Evolutionary conservation across 2,888 invertebrate genomes (phyloP).

Genomic region (Hemistola chrysoprasaria): DNA sequence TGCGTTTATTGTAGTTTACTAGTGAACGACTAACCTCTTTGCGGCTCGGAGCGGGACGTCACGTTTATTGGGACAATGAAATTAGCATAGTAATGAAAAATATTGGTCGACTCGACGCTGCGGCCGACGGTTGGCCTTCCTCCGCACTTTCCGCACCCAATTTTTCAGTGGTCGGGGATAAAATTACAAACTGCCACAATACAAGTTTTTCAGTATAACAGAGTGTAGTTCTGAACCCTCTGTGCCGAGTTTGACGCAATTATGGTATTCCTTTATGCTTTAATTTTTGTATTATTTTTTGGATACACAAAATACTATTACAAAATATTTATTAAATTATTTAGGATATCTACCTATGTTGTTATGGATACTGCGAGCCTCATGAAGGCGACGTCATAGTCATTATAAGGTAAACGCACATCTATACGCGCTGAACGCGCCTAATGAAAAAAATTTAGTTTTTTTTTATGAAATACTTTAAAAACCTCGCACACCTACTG

Average conservation of each 20-base stretch:
- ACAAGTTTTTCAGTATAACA: slow-evolving; percentile 14
- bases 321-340: too few relatives aligned
- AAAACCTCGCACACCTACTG: too few relatives aligned
- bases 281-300: slow-evolving; percentile 10
- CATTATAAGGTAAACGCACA: too few relatives aligned
- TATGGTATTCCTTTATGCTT: neutral
- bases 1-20: slow-evolving; percentile 2
- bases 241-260: slow-evolving; percentile 1
- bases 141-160: slow-evolving; percentile 43
- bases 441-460: too few relatives aligned
- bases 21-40: slow-evolving; percentile 66
- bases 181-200: slow-evolving; percentile 42
- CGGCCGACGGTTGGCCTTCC: slow-evolving; percentile 36
- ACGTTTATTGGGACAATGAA: slow-evolving; percentile 77
- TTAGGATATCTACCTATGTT: too few relatives aligned
- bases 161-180: slow-evolving; percentile 55
- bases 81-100: slow-evolving; percentile 82
- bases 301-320: too few relatives aligned
- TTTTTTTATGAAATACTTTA: too few relatives aligned
- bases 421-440: too few relatives aligned
- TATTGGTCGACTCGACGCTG: slow-evolving; percentile 60
- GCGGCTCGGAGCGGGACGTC: slow-evolving; percentile 55
- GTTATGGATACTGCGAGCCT: too few relatives aligned
- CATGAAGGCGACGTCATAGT: too few relatives aligned
- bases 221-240: slow-evolving; percentile 19